Percentiles rank a stretch among this genome's conserved stretches.
phyloP scores from a whole-genome alignment of 1,140 invertebrate genomes.

The Microplitis demolitor region DNA sequence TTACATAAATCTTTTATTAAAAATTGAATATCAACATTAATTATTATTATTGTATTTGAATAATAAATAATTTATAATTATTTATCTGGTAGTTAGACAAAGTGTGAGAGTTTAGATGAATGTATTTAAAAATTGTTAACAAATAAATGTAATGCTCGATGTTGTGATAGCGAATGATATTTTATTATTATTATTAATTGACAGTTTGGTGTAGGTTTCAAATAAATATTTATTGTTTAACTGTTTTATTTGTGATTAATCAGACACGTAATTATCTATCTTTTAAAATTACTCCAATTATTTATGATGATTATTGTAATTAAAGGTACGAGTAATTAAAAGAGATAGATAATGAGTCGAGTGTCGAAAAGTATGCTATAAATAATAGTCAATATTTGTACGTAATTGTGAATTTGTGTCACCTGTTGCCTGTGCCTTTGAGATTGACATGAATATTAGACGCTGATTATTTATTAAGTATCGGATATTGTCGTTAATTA shows the following conservation, averaged over 20 bases:
- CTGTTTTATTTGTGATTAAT: slow-evolving; percentile 4
- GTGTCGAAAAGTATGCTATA: slow-evolving; percentile 27
- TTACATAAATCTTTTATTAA: too few species aligned
- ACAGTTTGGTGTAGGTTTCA: too few species aligned
- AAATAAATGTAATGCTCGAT: slow-evolving; percentile 7
- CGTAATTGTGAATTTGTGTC: slow-evolving; percentile 44
- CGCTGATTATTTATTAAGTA: slow-evolving; percentile 38
- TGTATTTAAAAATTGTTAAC: slow-evolving; percentile 3
- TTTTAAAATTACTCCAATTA: neutral
- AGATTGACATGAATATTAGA: slow-evolving; percentile 39
- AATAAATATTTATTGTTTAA: neutral
- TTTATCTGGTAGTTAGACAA: slow-evolving; percentile 10
- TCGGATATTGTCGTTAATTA: slow-evolving; percentile 31
- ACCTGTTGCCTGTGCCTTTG: slow-evolving; percentile 57
- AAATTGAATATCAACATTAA: too few species aligned
- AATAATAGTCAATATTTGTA: slow-evolving; percentile 35
- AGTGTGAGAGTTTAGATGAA: neutral
- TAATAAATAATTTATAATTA: slow-evolving; percentile 1
- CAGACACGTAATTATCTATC: neutral
- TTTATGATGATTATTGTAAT: neutral
- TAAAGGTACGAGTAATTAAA: neutral
- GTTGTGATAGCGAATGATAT: slow-evolving; percentile 24
- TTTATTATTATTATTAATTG: slow-evolving; percentile 7
- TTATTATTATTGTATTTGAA: neutral
- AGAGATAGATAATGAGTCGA: slow-evolving; percentile 10